Base-by-base conservation (phyloP, 2,888 invertebrate genomes). In the Perizoma affinitatum region DNA sequence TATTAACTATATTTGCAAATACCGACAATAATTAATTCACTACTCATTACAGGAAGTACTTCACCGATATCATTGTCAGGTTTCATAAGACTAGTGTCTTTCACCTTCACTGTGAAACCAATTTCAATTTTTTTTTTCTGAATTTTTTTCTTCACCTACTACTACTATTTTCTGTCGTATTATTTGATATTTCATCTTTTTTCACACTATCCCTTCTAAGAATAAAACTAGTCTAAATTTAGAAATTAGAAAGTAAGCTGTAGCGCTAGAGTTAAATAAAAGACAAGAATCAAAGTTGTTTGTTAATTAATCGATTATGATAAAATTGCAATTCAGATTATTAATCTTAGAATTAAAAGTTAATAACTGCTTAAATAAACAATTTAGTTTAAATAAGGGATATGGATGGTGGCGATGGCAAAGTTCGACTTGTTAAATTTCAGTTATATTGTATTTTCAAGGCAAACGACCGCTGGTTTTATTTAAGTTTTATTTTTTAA, bases 321-420 rank as follows among this genome's bases (percentile, higher is more conserved):
- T 88, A 89, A 88, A 90, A 88, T 74, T 89, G 91, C 91, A 90
- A 89, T 92, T 91, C 92, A 90, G 92, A 91, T 87, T 79, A 79
- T 89, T 90, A 90, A 88, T 82, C 84, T 84, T 89, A 91, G 86
- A 80, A 82, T 73, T 79, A 77, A 85, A 86, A 80, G 22, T 82
- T 69, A 75, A 75, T 78, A 76, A 87, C 78, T 78, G 77, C 82
- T 87, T 79, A 78, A 81, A 83, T 83, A 84, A 89, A 89, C 76
- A 73, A 70, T 69, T 71, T 83, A 84, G 82, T 76, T 66, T 69
- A 82, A 77, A 71, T 77, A 80, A 80, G 80, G 69, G 66, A 61
- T 67, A 54, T 58, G 55, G 58, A 59, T 66, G 68, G 64, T 71
- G 64, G 67, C 64, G 78, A 71, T 79, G 86, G 84, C 84, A 83